Evolutionary conservation across 2,113 vertebrate genomes (phyloP).

Genomic region (Cryptotis parvus): DNA sequence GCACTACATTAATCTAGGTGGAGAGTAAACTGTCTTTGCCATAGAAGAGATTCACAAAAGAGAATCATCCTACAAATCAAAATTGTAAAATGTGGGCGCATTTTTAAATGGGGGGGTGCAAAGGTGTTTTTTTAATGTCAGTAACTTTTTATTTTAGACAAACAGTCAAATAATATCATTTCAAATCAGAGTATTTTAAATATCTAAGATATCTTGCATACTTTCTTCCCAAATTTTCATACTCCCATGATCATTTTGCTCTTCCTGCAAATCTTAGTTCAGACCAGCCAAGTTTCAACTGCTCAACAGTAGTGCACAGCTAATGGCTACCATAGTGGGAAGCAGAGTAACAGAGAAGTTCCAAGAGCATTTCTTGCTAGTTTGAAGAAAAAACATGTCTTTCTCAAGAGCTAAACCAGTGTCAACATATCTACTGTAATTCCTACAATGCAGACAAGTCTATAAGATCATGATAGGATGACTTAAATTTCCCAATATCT

Average conservation of each 20-base stretch:
- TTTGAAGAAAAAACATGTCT: background rate
- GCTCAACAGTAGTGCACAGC: background rate
- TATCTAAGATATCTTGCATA: background rate
- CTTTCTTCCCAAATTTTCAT: background rate
- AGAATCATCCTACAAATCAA: background rate
- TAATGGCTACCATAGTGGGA: conserved; percentile 6
- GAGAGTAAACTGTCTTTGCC: background rate
- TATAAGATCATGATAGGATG: background rate
- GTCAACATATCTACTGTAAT: background rate
- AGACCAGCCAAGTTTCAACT: background rate
- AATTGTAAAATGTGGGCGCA: too few relatives aligned
- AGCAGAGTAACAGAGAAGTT: background rate
- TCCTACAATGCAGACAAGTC: conserved; percentile 8
- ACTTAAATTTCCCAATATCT: conserved; percentile 32
- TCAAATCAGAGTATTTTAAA: background rate
- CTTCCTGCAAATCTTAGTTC: background rate
- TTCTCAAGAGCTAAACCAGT: background rate
- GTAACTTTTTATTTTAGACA: background rate
- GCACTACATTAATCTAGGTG: conserved; percentile 1
- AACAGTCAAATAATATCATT: background rate
- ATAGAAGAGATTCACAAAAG: background rate
- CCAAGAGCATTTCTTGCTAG: background rate
- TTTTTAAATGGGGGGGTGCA: too few relatives aligned
- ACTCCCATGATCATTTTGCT: background rate
- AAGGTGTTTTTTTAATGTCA: background rate